Conservation (phyloP, 1,140 invertebrate species). For the Pogonomyrmex barbatus region DNA sequence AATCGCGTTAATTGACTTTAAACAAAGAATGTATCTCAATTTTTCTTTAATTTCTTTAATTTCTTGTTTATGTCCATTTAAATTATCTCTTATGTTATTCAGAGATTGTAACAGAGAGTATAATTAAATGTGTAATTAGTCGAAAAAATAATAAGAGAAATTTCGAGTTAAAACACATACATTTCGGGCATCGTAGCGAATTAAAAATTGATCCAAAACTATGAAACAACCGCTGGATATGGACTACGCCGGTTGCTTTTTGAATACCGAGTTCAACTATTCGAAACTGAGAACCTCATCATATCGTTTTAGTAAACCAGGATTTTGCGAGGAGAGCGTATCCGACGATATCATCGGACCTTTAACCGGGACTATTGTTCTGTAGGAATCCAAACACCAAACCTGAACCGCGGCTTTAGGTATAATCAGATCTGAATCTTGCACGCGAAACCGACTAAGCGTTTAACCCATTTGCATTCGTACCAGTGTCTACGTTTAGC, state of each 20-base stretch:
- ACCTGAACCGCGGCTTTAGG: conserved; percentile 41
- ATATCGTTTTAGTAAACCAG: conserved; percentile 26
- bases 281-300: background rate
- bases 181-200: background rate
- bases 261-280: background rate
- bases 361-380: conserved; percentile 38
- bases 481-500: conserved; percentile 16
- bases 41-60: too few species aligned
- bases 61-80: background rate
- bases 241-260: background rate
- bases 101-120: background rate
- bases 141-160: background rate
- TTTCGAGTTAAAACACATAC: background rate
- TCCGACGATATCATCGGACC: conserved; percentile 11
- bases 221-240: background rate
- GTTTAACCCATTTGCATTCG: conserved; percentile 50
- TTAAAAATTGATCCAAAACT: background rate
- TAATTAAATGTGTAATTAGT: conserved; percentile 18
- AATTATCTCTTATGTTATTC: background rate
- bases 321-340: conserved; percentile 24
- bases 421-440: conserved; percentile 48
- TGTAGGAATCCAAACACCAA: conserved; percentile 44
- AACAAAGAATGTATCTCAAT: too few species aligned
- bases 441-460: conserved; percentile 46
- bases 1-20: background rate